A percentile compares a stretch with the other conserved stretches of the same genome.
These are phyloP conservation scores for Pterocles orientalis DNA, from an alignment of 2,113 vertebrate species.

Conservation along the genomic window DNA sequence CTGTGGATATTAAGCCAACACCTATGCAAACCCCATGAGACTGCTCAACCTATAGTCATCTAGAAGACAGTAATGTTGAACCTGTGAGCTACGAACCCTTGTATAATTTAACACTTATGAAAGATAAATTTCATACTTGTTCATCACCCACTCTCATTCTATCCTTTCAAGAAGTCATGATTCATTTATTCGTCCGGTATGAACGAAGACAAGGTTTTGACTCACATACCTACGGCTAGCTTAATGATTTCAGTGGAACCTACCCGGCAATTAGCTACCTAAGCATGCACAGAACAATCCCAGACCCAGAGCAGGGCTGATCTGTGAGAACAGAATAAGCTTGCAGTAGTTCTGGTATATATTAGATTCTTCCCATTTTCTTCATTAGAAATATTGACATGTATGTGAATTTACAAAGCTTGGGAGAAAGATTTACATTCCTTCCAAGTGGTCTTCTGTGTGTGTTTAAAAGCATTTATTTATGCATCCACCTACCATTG, in stretches of 20 bases:
- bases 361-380: neutral
- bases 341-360: neutral
- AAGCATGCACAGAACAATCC: neutral
- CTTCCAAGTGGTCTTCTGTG: neutral
- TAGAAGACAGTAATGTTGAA: neutral
- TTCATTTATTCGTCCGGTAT: neutral
- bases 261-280: neutral
- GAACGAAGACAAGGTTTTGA: neutral
- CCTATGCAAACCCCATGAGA: neutral
- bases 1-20: neutral
- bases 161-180: neutral
- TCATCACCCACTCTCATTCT: neutral
- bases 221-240: neutral
- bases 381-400: neutral
- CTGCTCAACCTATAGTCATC: neutral
- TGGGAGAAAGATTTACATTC: neutral
- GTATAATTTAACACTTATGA: neutral
- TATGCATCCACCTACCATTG: neutral
- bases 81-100: neutral
- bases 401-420: neutral
- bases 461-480: neutral
- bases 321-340: neutral
- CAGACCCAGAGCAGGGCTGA: neutral
- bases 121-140: neutral
- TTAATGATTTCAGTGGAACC: neutral